These are phyloP conservation scores for Pachyrhynchus sulphureomaculatus DNA, from an alignment of 1,140 invertebrate species.

Conservation along the genomic window DNA sequence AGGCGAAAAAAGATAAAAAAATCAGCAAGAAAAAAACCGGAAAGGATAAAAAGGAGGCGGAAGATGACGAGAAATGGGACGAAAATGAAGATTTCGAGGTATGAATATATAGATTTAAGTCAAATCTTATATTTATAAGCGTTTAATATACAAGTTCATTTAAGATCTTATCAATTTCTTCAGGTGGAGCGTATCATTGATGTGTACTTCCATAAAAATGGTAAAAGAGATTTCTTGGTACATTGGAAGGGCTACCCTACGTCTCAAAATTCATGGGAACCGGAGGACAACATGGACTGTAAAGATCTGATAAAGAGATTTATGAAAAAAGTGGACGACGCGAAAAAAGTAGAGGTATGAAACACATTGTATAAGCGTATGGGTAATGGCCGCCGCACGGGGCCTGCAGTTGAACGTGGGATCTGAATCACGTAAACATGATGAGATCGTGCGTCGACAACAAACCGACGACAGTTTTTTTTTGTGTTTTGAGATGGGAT, in stretches of 20 bases:
- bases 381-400: no score
- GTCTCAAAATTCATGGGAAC: conserved; percentile 73
- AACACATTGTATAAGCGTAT: no score
- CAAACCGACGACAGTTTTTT: no score
- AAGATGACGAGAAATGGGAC: conserved; percentile 50
- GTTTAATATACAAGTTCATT: no score
- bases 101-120: no score
- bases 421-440: no score
- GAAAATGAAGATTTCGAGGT: conserved; percentile 69
- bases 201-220: conserved; percentile 68
- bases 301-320: conserved; percentile 68
- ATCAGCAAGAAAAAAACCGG: conserved; percentile 47
- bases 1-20: conserved; percentile 40
- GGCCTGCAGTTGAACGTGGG: no score
- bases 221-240: conserved; percentile 71
- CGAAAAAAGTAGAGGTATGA: conserved; percentile 45
- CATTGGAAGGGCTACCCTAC: conserved; percentile 75
- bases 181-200: conserved; percentile 76
- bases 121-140: no score
- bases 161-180: conserved; percentile 26
- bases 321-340: conserved; percentile 57
- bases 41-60: conserved; percentile 36
- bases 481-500: no score
- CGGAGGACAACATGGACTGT: conserved; percentile 70
- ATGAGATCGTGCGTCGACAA: no score